A percentile compares a stretch with the other conserved stretches of the same genome.
These are phyloP conservation scores for Drosophila subsilvestris DNA, from an alignment of 2,888 invertebrate species.

Conservation along the genomic window DNA sequence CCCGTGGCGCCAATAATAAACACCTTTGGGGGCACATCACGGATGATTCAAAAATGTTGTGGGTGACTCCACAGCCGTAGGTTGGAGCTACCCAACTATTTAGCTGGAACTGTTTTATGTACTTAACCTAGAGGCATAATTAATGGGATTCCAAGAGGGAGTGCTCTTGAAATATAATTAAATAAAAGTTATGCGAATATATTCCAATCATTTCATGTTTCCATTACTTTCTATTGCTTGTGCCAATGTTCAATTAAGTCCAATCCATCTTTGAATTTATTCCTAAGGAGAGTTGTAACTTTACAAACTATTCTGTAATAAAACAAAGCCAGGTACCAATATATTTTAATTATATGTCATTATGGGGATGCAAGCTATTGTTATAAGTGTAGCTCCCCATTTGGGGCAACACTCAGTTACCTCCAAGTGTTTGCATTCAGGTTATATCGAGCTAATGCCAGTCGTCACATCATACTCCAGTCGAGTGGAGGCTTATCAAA, in stretches of 20 bases:
- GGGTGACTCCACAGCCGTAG: background rate
- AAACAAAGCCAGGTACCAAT: conserved; percentile 11
- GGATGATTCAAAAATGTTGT: conserved; percentile 59
- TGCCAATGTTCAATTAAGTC: background rate
- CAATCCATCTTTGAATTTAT: too few species aligned
- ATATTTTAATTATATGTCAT: conserved; percentile 33
- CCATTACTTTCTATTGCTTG: background rate
- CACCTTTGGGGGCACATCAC: conserved; percentile 73
- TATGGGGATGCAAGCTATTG: background rate
- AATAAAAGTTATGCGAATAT: background rate
- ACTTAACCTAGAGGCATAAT: conserved; percentile 10
- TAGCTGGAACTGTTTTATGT: conserved; percentile 2
- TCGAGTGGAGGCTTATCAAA: conserved; percentile 60
- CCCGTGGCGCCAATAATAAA: conserved; percentile 78
- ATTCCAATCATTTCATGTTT: too few species aligned
- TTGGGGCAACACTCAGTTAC: background rate
- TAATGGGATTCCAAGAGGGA: conserved; percentile 10
- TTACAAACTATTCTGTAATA: background rate
- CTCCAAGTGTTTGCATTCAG: conserved; percentile 14
- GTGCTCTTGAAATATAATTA: background rate
- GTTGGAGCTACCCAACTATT: conserved; percentile 1
- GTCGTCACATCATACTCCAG: conserved; percentile 39
- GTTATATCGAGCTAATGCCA: conserved; percentile 32
- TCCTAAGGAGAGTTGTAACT: too few species aligned
- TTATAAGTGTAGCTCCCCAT: background rate